Percentiles rank a stretch among this genome's conserved stretches.
Conservation (phyloP, 1,140 invertebrate genomes). For the Hylaeus anthracinus region DNA sequence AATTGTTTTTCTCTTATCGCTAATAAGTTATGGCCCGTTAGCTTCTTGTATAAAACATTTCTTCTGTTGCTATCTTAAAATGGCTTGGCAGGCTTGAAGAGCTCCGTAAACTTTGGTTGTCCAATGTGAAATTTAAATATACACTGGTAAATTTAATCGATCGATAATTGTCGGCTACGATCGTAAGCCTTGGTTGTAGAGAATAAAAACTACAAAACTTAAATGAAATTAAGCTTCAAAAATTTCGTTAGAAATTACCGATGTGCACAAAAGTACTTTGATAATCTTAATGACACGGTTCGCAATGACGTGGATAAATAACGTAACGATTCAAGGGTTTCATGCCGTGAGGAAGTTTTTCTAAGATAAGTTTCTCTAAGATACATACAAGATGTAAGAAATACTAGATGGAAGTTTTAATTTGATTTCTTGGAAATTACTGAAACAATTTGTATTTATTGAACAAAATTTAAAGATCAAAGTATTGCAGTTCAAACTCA, state of each 20-base stretch:
- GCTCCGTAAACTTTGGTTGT: background rate
- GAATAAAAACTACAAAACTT: no score
- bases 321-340: background rate
- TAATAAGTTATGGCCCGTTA: background rate
- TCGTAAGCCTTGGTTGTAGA: no score
- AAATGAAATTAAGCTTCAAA: background rate
- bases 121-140: background rate
- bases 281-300: background rate
- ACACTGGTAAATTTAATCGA: background rate
- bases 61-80: background rate
- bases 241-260: background rate
- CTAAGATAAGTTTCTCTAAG: no score
- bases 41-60: background rate
- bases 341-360: no score
- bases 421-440: no score
- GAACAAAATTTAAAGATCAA: no score
- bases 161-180: no score
- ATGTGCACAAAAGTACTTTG: no score
- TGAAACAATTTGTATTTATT: no score
- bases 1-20: background rate
- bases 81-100: background rate
- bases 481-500: no score
- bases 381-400: no score
- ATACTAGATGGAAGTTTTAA: no score
- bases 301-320: background rate